Evolutionary conservation across 2,113 vertebrate species (phyloP).

Genomic region (Murina feae): DNA sequence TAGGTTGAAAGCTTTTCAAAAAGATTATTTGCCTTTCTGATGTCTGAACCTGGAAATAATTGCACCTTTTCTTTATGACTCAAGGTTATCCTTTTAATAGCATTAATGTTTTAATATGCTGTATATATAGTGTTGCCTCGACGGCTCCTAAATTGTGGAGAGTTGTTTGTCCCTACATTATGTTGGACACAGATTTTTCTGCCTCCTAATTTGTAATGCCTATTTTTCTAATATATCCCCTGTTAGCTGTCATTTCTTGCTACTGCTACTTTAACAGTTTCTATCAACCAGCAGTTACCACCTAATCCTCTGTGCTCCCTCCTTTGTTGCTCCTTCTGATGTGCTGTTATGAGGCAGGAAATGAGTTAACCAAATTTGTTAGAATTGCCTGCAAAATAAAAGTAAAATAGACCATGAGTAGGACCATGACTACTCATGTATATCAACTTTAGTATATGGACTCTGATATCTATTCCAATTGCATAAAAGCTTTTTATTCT

Average conservation of each 20-base stretch:
- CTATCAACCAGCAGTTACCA: not conserved
- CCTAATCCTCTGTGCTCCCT: not conserved
- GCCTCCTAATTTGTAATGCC: conserved; percentile 21
- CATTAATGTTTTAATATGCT: not conserved
- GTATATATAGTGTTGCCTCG: not conserved
- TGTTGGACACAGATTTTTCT: not conserved
- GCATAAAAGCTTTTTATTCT: not conserved
- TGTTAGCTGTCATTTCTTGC: conserved; percentile 16
- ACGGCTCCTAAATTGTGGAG: not conserved
- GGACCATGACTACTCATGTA: not conserved
- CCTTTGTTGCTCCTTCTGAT: not conserved
- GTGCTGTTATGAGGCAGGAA: not conserved
- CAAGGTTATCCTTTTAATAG: not conserved
- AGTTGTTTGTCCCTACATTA: not conserved
- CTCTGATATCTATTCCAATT: not conserved
- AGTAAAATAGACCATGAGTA: not conserved
- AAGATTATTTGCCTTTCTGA: conserved; percentile 12
- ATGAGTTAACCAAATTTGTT: not conserved
- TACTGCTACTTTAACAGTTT: not conserved
- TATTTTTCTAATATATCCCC: not conserved
- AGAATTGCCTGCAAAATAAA: not conserved
- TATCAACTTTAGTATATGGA: not conserved
- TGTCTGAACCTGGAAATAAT: not conserved
- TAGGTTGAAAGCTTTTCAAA: not conserved
- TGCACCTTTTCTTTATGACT: not conserved